phyloP scores from a whole-genome alignment of 2,888 invertebrate genomes.

The Spatulosminthurus flaviceps region DNA sequence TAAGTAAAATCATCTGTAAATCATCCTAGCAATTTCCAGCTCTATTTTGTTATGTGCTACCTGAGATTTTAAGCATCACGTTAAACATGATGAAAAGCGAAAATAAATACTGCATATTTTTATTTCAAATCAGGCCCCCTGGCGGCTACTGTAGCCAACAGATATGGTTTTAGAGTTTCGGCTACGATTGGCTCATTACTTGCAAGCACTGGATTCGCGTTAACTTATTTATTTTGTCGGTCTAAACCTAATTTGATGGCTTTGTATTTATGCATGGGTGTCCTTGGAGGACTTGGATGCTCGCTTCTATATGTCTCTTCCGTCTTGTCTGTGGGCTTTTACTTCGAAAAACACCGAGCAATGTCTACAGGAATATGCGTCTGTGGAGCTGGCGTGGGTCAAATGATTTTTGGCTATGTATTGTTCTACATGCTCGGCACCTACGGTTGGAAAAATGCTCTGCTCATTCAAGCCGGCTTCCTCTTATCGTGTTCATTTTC shows the following conservation, averaged over 20 bases:
- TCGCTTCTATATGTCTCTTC: slow-evolving; percentile 96
- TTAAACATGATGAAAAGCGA: no score
- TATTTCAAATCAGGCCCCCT: slow-evolving; percentile 76
- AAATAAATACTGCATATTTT: background rate
- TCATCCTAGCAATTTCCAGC: background rate
- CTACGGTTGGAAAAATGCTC: slow-evolving; percentile 79
- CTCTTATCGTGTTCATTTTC: slow-evolving; percentile 80
- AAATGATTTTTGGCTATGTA: slow-evolving; percentile 85
- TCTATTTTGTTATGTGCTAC: background rate
- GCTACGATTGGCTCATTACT: slow-evolving; percentile 84
- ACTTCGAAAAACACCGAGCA: slow-evolving; percentile 95
- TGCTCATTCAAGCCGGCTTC: slow-evolving; percentile 79
- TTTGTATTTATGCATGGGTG: slow-evolving; percentile 54
- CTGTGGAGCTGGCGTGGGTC: slow-evolving; percentile 96
- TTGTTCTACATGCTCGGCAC: slow-evolving; percentile 72
- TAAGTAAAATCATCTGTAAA: slow-evolving; percentile 64
- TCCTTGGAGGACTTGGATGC: slow-evolving; percentile 79
- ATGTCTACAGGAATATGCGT: slow-evolving; percentile 95
- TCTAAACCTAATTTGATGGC: slow-evolving; percentile 48
- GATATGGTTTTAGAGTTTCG: slow-evolving; percentile 89
- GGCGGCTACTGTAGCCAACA: slow-evolving; percentile 91
- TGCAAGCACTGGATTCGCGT: slow-evolving; percentile 74
- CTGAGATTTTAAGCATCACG: no score
- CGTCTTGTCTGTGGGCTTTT: slow-evolving; percentile 94
- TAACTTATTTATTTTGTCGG: slow-evolving; percentile 72